These are phyloP conservation scores for Abrostola triplasia DNA, from an alignment of 2,888 invertebrate genomes.

Conservation along the genomic window DNA sequence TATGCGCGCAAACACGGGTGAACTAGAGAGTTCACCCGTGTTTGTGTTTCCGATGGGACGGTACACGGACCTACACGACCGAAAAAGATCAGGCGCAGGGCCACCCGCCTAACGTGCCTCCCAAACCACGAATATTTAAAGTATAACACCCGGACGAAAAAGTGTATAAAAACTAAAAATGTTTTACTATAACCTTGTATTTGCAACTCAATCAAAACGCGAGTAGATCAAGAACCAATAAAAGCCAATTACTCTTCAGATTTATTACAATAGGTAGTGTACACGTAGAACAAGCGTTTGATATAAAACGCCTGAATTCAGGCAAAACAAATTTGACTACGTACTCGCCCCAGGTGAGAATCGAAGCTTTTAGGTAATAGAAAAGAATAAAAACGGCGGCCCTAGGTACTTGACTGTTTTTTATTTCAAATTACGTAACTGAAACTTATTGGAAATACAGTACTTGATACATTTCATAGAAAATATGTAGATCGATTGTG, in stretches of 20 bases:
- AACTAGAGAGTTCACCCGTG: too few relatives aligned
- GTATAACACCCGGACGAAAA: too few relatives aligned
- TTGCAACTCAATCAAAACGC: neutral
- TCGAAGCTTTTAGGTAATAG: constrained; percentile 6
- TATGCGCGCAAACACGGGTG: too few relatives aligned
- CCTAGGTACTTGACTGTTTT: constrained; percentile 1
- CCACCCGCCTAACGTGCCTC: too few relatives aligned
- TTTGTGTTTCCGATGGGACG: too few relatives aligned
- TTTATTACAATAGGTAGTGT: neutral
- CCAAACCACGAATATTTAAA: too few relatives aligned
- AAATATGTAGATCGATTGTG: neutral
- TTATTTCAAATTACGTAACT: constrained; percentile 10
- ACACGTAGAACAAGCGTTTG: constrained; percentile 1
- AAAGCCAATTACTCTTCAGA: constrained; percentile 1
- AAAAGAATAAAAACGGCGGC: constrained; percentile 18
- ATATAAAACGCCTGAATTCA: constrained; percentile 13
- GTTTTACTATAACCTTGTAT: neutral
- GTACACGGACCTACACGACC: too few relatives aligned
- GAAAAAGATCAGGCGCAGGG: too few relatives aligned
- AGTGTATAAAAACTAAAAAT: too few relatives aligned
- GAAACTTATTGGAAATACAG: constrained; percentile 1
- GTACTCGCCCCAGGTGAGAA: constrained; percentile 18
- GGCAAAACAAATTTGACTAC: constrained; percentile 18
- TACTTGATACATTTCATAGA: neutral
- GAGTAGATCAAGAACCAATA: neutral